Conservation (phyloP, 2,113 vertebrate species). For the Lycaon pictus region DNA sequence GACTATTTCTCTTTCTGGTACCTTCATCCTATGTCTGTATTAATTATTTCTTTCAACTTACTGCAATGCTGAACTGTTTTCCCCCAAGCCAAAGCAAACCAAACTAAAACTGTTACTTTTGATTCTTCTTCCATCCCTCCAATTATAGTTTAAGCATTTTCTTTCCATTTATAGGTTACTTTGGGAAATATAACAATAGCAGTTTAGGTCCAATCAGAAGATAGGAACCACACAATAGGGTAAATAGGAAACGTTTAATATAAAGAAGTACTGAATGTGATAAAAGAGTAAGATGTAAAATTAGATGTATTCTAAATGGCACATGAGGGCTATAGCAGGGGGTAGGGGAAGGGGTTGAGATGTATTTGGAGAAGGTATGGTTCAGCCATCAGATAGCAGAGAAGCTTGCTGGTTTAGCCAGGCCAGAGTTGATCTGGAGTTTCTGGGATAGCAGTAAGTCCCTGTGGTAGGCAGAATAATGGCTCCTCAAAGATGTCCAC, state of each 20-base stretch:
- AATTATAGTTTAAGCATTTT: neutral
- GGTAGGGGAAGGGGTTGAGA: neutral
- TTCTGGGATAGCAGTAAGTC: neutral
- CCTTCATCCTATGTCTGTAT: neutral
- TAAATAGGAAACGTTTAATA: neutral
- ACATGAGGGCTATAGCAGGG: neutral
- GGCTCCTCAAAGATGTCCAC: neutral
- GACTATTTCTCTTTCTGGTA: neutral
- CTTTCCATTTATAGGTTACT: neutral
- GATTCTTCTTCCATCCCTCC: neutral
- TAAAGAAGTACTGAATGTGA: neutral
- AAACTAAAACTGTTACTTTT: neutral
- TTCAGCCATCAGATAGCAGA: neutral
- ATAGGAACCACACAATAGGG: neutral
- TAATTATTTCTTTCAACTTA: neutral
- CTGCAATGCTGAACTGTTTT: neutral
- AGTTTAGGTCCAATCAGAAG: neutral
- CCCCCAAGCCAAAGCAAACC: neutral
- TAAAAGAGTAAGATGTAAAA: neutral
- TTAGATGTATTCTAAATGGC: neutral
- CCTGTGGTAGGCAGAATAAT: neutral
- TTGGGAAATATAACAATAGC: neutral
- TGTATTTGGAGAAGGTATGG: neutral
- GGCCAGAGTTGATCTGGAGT: neutral
- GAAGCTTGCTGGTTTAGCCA: neutral